Percentiles rank a stretch among this genome's conserved stretches.
Conservation (phyloP, 2,888 invertebrate genomes). For the Himalopsyche japonica region DNA sequence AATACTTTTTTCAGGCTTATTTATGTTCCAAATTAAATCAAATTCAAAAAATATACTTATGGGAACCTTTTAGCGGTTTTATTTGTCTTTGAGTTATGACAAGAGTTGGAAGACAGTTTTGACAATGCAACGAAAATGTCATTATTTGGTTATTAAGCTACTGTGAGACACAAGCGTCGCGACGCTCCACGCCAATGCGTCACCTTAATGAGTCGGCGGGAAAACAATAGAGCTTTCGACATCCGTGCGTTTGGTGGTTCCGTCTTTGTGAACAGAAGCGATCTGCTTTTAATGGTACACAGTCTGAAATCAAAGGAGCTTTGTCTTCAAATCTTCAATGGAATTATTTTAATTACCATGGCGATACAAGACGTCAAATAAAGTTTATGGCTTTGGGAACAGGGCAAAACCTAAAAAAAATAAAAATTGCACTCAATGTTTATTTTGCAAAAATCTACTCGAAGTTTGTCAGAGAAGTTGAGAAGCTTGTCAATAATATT, state of each 20-base stretch:
- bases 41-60: too few species aligned
- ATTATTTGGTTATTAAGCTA: neutral
- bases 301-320: neutral
- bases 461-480: too few species aligned
- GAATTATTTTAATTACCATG: too few species aligned
- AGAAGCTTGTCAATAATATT: too few species aligned
- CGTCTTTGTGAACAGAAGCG: neutral
- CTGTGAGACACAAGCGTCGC: neutral
- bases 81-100: neutral
- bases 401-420: too few species aligned
- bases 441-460: too few species aligned
- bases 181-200: neutral
- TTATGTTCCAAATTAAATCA: too few species aligned
- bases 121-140: neutral
- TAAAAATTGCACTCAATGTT: too few species aligned
- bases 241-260: neutral
- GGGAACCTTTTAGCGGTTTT: neutral
- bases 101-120: neutral
- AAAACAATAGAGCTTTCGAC: neutral
- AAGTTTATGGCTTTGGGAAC: too few species aligned
- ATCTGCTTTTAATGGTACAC: neutral
- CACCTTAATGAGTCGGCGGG: neutral
- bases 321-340: too few species aligned
- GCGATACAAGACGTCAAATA: too few species aligned
- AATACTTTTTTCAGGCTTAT: too few species aligned